Evolutionary conservation across 2,888 invertebrate species (phyloP).

Genomic region (Heliconius aoede): DNA sequence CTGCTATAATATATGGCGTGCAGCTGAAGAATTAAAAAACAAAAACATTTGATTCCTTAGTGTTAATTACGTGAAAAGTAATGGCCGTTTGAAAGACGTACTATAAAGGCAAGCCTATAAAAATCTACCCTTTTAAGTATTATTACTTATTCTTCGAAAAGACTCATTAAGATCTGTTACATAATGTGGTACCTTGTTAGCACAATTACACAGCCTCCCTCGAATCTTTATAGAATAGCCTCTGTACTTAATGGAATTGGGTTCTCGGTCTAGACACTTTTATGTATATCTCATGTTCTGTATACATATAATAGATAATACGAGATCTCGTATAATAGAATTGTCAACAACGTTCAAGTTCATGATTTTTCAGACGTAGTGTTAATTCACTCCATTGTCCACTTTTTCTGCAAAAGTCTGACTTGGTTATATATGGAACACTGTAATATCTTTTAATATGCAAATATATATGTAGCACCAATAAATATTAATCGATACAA

Average conservation of each 20-base stretch:
- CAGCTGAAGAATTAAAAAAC: too few relatives aligned
- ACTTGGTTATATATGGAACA: too few relatives aligned
- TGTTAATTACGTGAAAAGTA: background rate
- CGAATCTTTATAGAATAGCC: slow-evolving; percentile 51
- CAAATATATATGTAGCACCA: too few relatives aligned
- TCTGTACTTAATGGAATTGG: slow-evolving; percentile 32
- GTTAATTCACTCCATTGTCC: too few relatives aligned
- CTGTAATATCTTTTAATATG: too few relatives aligned
- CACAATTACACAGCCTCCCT: slow-evolving; percentile 58
- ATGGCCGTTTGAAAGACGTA: slow-evolving; percentile 11
- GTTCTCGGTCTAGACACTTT: slow-evolving; percentile 23
- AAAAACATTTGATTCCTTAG: slow-evolving; percentile 5
- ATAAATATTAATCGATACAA: too few relatives aligned
- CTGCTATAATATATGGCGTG: too few relatives aligned
- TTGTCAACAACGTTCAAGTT: background rate
- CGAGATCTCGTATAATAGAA: too few relatives aligned
- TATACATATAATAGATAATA: slow-evolving; percentile 10
- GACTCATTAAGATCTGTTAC: slow-evolving; percentile 65
- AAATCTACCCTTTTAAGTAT: slow-evolving; percentile 38
- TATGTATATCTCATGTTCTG: slow-evolving; percentile 1
- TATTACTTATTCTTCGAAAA: slow-evolving; percentile 38
- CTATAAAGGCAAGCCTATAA: background rate
- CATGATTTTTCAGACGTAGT: background rate
- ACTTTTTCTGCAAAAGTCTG: too few relatives aligned
- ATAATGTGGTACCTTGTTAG: slow-evolving; percentile 73